Conservation (phyloP, 2,888 invertebrate species). For the Drosophila antonietae region DNA sequence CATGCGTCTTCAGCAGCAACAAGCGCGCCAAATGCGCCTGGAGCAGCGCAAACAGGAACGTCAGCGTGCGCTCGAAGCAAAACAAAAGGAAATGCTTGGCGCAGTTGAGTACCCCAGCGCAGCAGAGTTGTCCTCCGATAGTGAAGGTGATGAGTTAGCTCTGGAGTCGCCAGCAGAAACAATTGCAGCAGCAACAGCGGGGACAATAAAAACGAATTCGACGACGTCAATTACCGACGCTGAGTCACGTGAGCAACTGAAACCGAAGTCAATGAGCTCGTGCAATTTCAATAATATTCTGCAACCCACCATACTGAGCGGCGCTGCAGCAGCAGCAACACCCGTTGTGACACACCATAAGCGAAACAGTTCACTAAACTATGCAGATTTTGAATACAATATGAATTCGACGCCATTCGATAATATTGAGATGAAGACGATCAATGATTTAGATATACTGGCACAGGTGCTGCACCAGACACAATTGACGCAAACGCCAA, state of each 20-base stretch:
- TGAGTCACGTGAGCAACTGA: slow-evolving; percentile 44
- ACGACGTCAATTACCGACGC: slow-evolving; percentile 36
- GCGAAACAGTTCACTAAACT: slow-evolving; percentile 83
- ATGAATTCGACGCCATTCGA: slow-evolving; percentile 95
- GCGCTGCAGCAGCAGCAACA: slow-evolving; percentile 36
- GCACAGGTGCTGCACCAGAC: slow-evolving; percentile 89
- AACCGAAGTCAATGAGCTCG: slow-evolving; percentile 76
- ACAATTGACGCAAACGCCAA: slow-evolving; percentile 64
- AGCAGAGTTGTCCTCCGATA: slow-evolving; percentile 86
- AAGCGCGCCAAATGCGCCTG: slow-evolving; percentile 87
- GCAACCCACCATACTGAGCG: slow-evolving; percentile 82
- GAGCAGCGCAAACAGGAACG: slow-evolving; percentile 87
- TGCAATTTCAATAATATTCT: slow-evolving; percentile 83
- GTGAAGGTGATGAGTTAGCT: slow-evolving; percentile 48
- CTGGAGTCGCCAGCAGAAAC: slow-evolving; percentile 7
- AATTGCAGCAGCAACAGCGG: slow-evolving; percentile 12
- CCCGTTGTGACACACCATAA: slow-evolving; percentile 61
- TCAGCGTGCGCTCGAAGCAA: slow-evolving; percentile 86
- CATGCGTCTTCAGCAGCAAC: slow-evolving; percentile 87
- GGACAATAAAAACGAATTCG: slow-evolving; percentile 18
- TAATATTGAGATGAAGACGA: slow-evolving; percentile 95
- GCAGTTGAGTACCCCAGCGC: slow-evolving; percentile 88
- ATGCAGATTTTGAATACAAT: slow-evolving; percentile 95
- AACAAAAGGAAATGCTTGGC: slow-evolving; percentile 86
- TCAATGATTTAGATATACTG: slow-evolving; percentile 95